Evolutionary conservation across 2,113 vertebrate genomes (phyloP).

Genomic region (Brachyhypopomus occidentalis): DNA sequence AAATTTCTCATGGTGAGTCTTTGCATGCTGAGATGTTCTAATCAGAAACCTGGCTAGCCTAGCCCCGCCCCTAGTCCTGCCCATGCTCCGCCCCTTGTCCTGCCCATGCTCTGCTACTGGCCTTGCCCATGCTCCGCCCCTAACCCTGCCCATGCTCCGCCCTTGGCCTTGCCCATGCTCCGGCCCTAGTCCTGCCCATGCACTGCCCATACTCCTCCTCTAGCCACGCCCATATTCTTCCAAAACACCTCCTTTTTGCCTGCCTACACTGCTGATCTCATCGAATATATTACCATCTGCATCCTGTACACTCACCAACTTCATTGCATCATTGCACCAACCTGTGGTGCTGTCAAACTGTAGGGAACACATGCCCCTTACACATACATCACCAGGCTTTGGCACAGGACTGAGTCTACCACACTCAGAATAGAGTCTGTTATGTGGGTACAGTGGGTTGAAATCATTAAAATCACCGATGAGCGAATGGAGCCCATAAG

Average conservation of each 20-base stretch:
- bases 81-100: no score
- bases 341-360: constrained; percentile 1
- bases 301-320: neutral
- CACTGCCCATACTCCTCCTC: no score
- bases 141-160: no score
- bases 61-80: no score
- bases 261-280: constrained; percentile 1
- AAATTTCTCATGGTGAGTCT: constrained; percentile 1
- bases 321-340: neutral
- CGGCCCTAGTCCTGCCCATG: no score
- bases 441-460: neutral
- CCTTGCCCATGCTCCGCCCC: no score
- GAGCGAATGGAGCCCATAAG: neutral
- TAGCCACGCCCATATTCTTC: no score
- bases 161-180: no score
- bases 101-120: no score
- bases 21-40: neutral
- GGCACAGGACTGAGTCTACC: neutral
- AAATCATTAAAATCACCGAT: constrained; percentile 1
- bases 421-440: neutral
- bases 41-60: neutral
- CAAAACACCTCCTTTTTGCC: neutral
- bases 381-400: neutral
- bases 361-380: neutral
- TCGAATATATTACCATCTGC: neutral